Evolutionary conservation across 2,888 invertebrate species (phyloP).

Genomic region (Brachypalpus laphriformis): DNA sequence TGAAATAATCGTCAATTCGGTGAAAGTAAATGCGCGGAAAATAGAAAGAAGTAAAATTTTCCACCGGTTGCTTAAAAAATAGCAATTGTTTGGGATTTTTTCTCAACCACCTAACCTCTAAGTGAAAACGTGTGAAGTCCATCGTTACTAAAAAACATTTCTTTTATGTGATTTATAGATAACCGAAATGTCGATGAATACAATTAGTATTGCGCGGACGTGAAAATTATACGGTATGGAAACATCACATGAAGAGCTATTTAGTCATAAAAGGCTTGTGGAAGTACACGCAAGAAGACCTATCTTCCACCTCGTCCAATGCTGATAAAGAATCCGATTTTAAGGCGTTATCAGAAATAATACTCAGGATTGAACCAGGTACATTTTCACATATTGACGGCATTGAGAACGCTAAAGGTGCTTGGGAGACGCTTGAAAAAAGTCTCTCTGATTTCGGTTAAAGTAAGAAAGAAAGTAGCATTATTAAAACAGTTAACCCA

Average conservation of each 20-base stretch:
- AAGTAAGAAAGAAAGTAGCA: constrained; percentile 37
- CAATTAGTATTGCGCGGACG: neutral
- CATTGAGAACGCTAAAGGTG: constrained; percentile 1
- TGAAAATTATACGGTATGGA: constrained; percentile 21
- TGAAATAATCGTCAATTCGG: constrained; percentile 4
- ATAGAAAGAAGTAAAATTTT: neutral
- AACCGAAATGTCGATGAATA: neutral
- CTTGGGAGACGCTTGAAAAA: neutral
- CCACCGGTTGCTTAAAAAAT: neutral
- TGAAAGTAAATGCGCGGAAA: neutral
- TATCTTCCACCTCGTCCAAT: neutral
- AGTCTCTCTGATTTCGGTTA: constrained; percentile 14
- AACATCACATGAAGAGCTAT: constrained; percentile 20
- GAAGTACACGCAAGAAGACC: constrained; percentile 3
- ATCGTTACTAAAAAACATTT: constrained; percentile 1
- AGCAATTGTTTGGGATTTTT: neutral
- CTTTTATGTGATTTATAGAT: neutral
- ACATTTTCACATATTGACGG: constrained; percentile 1
- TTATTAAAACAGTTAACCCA: constrained; percentile 38
- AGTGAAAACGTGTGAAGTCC: constrained; percentile 6
- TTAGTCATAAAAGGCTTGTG: constrained; percentile 24
- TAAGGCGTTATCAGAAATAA: constrained; percentile 10
- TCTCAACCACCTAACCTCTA: too few species aligned
- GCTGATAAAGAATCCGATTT: constrained; percentile 11
- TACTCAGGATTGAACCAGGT: neutral